Base-by-base conservation (phyloP, 2,113 vertebrate genomes). In the Scortum barcoo region DNA sequence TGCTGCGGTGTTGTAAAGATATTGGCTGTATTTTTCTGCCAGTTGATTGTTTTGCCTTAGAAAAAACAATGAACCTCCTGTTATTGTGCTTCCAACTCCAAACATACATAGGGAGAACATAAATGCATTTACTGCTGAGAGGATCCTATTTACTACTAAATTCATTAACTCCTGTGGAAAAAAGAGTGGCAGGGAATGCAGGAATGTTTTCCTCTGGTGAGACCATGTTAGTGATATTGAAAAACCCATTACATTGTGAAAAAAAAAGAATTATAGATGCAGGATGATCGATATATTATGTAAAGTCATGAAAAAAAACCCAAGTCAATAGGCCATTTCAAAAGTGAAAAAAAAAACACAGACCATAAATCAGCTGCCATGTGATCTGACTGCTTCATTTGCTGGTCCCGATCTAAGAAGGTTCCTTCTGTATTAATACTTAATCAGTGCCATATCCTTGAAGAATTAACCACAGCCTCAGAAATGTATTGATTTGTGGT, bases 231-330 rank as follows among this genome's bases (percentile, higher is more conserved):
- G 46, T 17, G 33, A 78, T 74, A 83, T 74, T 57, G 83, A n/a
- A 79, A 88, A 90, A 87, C 16, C 36, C 65, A 88, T 88, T 84
- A 86, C 20, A 56, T 72, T n/a, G 26, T 9, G 10, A 84, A n/a
- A 63, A 69, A 76, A 87, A 76, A 53, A 88, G 30, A 77, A 88
- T 90, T 76, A 90, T 76, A 62, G 69, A 90, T 69, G 46, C 26
- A 46, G 22, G 20, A 6, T 17, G 69, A 69, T 86, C 46, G 1
- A 85, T 85, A 40, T 60, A n/a, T 83, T 73, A 74, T 81, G 81
- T 72, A 77, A 53, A 79, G 72, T 46, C 33, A 36, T 36, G 33
- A 85, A 46, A 22, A 66, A 70, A 63, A 72, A 22, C 38, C 4
- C 7, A 44, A 77, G 20, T 75, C 24, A 63, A 82, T 63, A 57